Percentiles rank a stretch among this genome's conserved stretches.
Conservation (phyloP, 1,140 invertebrate genomes). For the Zophobas morio region DNA sequence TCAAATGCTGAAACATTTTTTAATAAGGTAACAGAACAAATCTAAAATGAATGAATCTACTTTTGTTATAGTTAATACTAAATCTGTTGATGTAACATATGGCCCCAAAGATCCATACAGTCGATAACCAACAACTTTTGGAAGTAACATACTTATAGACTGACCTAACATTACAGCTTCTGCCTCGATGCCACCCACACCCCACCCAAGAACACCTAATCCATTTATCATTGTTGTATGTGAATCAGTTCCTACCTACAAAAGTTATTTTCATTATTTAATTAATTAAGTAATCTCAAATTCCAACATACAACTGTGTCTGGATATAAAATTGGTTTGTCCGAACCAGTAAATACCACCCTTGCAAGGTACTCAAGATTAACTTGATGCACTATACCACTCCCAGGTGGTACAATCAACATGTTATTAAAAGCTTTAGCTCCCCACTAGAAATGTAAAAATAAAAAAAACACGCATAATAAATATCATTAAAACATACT, state of each 20-base stretch:
- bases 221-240: conserved; percentile 99
- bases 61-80: conserved; percentile 98
- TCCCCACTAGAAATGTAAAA: conserved; percentile 83
- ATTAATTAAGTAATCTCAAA: conserved; percentile 16
- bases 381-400: conserved; percentile 98
- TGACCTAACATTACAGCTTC: conserved; percentile 96
- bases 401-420: conserved; percentile 97
- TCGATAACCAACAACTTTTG: conserved; percentile 96
- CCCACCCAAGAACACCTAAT: conserved; percentile 84
- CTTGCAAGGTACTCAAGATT: conserved; percentile 96
- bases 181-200: conserved; percentile 87
- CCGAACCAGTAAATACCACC: conserved; percentile 89
- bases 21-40: neutral
- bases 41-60: conserved; percentile 68
- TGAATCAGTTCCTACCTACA: conserved; percentile 92
- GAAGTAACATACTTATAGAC: conserved; percentile 96
- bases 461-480: conserved; percentile 37
- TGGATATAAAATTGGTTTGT: conserved; percentile 82
- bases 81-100: conserved; percentile 96
- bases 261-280: neutral
- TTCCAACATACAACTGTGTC: conserved; percentile 84
- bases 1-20: conserved; percentile 80
- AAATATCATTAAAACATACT: conserved; percentile 68
- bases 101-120: conserved; percentile 85
- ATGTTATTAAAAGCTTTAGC: conserved; percentile 96